phyloP scores from a whole-genome alignment of 2,797 vertebrate genomes.

The Poeciliopsis paucimaculata region DNA sequence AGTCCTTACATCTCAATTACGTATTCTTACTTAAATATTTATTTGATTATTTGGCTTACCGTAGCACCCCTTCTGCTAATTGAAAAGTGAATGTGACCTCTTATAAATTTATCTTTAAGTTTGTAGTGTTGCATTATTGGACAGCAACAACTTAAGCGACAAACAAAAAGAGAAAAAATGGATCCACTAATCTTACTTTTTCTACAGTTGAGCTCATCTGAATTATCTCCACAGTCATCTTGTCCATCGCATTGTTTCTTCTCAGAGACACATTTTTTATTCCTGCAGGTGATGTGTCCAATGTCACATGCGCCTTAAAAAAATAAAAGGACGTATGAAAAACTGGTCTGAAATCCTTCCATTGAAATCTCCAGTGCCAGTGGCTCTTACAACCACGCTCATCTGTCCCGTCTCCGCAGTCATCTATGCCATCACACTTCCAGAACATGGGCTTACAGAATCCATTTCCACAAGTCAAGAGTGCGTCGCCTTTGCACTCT shows the following conservation, averaged over 20 bases:
- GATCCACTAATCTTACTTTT: conserved; percentile 59
- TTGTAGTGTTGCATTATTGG: neutral
- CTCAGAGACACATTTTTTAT: conserved; percentile 80
- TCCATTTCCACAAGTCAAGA: conserved; percentile 84
- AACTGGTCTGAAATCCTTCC: neutral
- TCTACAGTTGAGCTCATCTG: conserved; percentile 85
- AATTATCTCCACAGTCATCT: conserved; percentile 85
- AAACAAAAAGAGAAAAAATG: neutral
- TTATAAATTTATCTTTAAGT: neutral
- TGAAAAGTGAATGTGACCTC: neutral
- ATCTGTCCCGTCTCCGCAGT: conserved; percentile 91
- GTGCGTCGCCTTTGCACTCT: conserved; percentile 74
- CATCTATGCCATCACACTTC: conserved; percentile 87
- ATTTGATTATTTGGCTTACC: neutral
- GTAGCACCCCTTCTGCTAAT: neutral
- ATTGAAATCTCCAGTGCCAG: neutral
- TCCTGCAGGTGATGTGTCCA: conserved; percentile 78
- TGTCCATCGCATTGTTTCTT: conserved; percentile 80
- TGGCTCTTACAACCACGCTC: conserved; percentile 85
- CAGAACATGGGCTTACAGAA: conserved; percentile 90
- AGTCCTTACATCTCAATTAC: neutral
- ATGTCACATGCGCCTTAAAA: conserved; percentile 77
- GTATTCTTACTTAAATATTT: neutral
- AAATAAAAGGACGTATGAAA: neutral
- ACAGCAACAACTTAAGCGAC: neutral